Base-by-base conservation (phyloP, 2,888 invertebrate species). In the Prosapia bicincta region DNA sequence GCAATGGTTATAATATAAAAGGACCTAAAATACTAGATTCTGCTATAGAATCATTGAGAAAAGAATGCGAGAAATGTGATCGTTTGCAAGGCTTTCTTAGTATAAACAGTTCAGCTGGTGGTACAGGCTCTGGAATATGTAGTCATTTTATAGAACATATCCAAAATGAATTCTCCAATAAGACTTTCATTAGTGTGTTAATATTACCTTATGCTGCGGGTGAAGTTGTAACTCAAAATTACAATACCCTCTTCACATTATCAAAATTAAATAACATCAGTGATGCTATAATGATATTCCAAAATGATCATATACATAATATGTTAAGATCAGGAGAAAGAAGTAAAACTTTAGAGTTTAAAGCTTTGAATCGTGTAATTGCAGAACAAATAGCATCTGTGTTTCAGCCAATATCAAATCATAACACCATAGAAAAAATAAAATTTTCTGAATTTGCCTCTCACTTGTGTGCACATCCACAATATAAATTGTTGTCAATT, bases 81-180 rank as follows among this genome's bases (percentile, higher is more conserved):
- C 81, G 82, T 69, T 79, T 87, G 5, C 82, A 83, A n/a, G 85
- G 85, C 70, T 83, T 88, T 74, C 80, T 88, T n/a, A 83, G 83
- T 74, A 81, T 88, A 15, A 83, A 86, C 24, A 86, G 88, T 80
- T 85, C 86, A 25, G 86, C 87, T 13, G 88, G 88, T 66, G 88
- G 88, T 15, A 88, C 88, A 1, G 88, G 88, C 23, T 87, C 88
- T 13, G 88, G 88, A 5, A 84, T 88, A 26, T 88, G 88, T 5
- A 86, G 87, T 79, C 83, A 81, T 79, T 82, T 86, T 26, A 82
- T 85, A 65, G 86, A 87, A 81, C 77, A 82, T 68, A 74, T 88
- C 5, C 82, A 84, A 0, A 83, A 86, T 67, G 85, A 86, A 77
- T 88, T 85, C 79, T 84, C 86, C 2, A 85, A 85, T n/a, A 87